phyloP scores from a whole-genome alignment of 2,113 vertebrate species.

The Neotoma lepida region DNA sequence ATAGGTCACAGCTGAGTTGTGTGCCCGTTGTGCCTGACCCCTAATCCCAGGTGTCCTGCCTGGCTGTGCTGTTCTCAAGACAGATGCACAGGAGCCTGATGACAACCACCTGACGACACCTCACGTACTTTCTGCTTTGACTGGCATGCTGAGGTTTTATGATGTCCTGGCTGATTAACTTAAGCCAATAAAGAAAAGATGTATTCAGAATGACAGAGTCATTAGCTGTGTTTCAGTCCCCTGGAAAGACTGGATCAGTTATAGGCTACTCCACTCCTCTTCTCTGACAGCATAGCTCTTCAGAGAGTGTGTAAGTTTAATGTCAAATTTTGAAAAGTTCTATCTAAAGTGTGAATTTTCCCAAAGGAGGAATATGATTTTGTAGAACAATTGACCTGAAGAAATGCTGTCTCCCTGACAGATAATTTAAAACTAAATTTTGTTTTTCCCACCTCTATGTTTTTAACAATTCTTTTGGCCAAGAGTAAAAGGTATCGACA shows the following conservation, averaged over 20 bases:
- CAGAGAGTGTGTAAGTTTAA: background rate
- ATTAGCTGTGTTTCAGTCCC: background rate
- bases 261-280: background rate
- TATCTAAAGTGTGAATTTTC: conserved; percentile 47
- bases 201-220: background rate
- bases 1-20: background rate
- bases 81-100: background rate
- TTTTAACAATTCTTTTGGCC: background rate
- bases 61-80: background rate
- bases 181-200: conserved; percentile 45
- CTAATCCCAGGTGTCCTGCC: background rate
- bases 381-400: background rate
- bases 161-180: conserved; percentile 5
- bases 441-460: background rate
- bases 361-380: background rate
- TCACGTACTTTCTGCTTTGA: background rate
- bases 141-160: background rate
- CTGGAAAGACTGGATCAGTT: background rate
- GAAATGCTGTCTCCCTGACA: conserved; percentile 22
- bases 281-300: background rate
- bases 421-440: conserved; percentile 36
- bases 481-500: background rate
- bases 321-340: conserved; percentile 6
- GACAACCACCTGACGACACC: background rate
- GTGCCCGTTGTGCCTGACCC: fast-evolving